Conservation (phyloP, 2,888 invertebrate species). For the Xestoiulus laeticollis region DNA sequence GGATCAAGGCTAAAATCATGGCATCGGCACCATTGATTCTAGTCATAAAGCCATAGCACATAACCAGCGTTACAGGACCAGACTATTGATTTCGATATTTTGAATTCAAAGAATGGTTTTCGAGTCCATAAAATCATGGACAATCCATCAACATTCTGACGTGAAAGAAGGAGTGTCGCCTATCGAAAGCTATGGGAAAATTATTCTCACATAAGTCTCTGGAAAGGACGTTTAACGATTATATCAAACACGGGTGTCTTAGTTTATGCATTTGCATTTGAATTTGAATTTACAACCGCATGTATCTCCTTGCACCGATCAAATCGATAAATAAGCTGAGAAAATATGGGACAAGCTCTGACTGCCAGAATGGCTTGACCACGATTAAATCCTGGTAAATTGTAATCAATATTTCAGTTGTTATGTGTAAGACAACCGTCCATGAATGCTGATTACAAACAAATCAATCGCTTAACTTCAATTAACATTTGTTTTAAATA, state of each 20-base stretch:
- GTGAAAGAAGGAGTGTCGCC: neutral
- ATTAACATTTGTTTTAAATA: neutral
- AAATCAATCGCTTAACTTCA: neutral
- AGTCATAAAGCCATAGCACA: slow-evolving; percentile 17
- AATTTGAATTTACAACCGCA: neutral
- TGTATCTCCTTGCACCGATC: neutral
- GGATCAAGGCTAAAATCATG: slow-evolving; percentile 23
- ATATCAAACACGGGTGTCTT: slow-evolving; percentile 4
- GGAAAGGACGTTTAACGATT: neutral
- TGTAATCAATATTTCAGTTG: neutral
- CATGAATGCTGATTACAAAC: neutral
- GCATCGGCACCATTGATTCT: slow-evolving; percentile 36
- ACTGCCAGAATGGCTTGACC: neutral
- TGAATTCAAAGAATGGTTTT: neutral
- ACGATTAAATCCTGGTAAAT: neutral
- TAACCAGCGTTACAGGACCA: neutral
- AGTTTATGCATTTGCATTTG: neutral
- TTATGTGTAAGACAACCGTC: neutral
- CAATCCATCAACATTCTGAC: slow-evolving; percentile 4
- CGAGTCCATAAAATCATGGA: neutral
- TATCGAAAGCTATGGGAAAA: neutral
- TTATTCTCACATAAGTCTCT: neutral
- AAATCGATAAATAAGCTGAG: neutral
- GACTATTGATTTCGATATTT: slow-evolving; percentile 19
- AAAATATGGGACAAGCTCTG: neutral